Conservation (phyloP, 2,797 vertebrate genomes). For the Hipposideros larvatus region DNA sequence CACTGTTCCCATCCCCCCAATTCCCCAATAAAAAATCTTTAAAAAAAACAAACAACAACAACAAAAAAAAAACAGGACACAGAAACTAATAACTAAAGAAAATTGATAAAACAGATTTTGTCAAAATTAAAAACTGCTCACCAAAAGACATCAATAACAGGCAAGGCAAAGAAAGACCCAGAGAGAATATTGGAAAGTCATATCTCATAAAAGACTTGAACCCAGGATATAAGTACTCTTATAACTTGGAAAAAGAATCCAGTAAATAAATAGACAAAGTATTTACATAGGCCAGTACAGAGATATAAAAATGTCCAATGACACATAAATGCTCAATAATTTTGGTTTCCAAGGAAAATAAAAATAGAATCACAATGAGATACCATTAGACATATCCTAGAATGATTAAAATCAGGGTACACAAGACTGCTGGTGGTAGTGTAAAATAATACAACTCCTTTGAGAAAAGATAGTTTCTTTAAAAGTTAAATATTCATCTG, state of each 20-base stretch:
- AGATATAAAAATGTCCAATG: background rate
- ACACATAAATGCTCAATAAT: background rate
- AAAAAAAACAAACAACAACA: too few relatives aligned
- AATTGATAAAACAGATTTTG: background rate
- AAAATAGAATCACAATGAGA: background rate
- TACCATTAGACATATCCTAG: background rate
- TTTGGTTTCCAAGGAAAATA: background rate
- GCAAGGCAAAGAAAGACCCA: background rate
- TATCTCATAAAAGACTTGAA: background rate
- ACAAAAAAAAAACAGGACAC: background rate
- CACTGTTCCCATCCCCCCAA: too few relatives aligned
- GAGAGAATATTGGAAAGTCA: background rate
- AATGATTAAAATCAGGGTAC: background rate
- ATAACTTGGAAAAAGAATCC: background rate
- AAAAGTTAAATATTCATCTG: background rate
- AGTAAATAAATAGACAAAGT: background rate
- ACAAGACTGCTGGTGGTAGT: background rate
- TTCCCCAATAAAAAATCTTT: too few relatives aligned
- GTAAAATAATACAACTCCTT: background rate
- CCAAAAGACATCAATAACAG: background rate
- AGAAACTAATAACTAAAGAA: background rate
- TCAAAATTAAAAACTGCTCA: slow-evolving; percentile 42
- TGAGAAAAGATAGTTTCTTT: background rate
- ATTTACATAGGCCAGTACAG: background rate
- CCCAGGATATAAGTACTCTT: background rate